Evolutionary conservation across 1,140 invertebrate species (phyloP), one percentile per base, ranked within the genome.

Genomic region (Drosophila equinoxialis): DNA sequence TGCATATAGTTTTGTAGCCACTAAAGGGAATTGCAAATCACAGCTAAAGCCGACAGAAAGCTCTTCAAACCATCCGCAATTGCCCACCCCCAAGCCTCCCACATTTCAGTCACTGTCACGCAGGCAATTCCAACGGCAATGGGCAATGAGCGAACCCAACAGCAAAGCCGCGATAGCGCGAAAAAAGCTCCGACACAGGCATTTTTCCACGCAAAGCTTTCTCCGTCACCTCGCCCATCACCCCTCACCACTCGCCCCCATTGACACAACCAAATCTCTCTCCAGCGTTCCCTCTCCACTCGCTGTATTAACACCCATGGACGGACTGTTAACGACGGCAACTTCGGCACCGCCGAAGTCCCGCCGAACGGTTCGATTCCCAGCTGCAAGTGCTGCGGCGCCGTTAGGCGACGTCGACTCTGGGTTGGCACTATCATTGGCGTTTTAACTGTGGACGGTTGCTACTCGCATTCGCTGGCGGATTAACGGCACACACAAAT

Each of bases 391-490:
- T 51, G 63, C 73, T 42, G 67, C 67, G 48, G 67, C 37, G 54
- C 57, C 55, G 74, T 58, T 55, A 20, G 64, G 71, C 68, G 55
- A 62, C 58, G 64, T 68, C 62, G 51, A 62, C 58, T 68, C 26
- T 70, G 67, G 62, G 65, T 65, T 77, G 77, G 77, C 83, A 91
- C 90, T 86, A 86, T 89, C 91, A 91, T 92, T 92, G 89, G 91
- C 91, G 90, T 92, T 92, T 91, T 85, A 92, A 92, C 91, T 90
- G 89, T 92, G 91, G 85, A 92, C 91, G 91, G 87, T 90, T 90
- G 87, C 87, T 90, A 83, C 72, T 90, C 83, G 83, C 77, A 89
- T 59, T 87, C 83, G 85, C 77, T 85, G 81, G 80, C 80, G 84
- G 85, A 89, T 87, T 87, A 87, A 81, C 83, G 83, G 83, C 80